Evolutionary conservation across 2,888 invertebrate species (phyloP), one percentile per base, ranked within the genome.

Genomic region (Esperia sulphurella): DNA sequence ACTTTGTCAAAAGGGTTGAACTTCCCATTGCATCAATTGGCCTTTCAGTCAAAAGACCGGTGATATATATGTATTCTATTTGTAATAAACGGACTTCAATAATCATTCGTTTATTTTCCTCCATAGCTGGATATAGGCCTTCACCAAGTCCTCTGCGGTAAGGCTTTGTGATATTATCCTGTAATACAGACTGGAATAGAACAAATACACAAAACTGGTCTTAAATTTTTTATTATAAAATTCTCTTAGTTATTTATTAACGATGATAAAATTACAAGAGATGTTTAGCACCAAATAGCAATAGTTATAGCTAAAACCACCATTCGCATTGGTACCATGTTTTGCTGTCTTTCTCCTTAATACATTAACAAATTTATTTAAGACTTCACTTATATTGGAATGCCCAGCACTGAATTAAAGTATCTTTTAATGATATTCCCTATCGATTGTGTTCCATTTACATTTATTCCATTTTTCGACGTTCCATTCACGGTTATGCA

Each of bases 181-280:
- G 21, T 5, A 21, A 21, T n/a, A n/a, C 3, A 3, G 21, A 21
- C 5, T 21, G 21, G 21, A 21, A 21, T 21, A 21, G 5, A 2
- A 21, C 21, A 21, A 21, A 33, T 6, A 33, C 33, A 33, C 1
- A 8, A 4, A 21, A 21, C 21, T 33, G 33, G n/a, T 38, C 12
- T 38, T 38, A 38, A 1, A 69, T 71, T 61, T 66, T 85, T 85
- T 83, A 85, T 85, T 83, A 79, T 63, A 79, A 81, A 83, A 75
- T 69, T 74, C 63, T 75, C 78, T 78, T 75, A 80, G 68, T 69
- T 75, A 72, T 72, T 75, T 81, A 79, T 71, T 77, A 79, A 3
- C 72, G 69, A 72, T 74, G 73, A 71, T 68, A 69, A 69, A 67
- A 66, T 68, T 66, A 78, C 68, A 55, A 71, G 59, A 68, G 68